phyloP scores from a whole-genome alignment of 2,113 vertebrate species.

The Monarcha castaneiventris region DNA sequence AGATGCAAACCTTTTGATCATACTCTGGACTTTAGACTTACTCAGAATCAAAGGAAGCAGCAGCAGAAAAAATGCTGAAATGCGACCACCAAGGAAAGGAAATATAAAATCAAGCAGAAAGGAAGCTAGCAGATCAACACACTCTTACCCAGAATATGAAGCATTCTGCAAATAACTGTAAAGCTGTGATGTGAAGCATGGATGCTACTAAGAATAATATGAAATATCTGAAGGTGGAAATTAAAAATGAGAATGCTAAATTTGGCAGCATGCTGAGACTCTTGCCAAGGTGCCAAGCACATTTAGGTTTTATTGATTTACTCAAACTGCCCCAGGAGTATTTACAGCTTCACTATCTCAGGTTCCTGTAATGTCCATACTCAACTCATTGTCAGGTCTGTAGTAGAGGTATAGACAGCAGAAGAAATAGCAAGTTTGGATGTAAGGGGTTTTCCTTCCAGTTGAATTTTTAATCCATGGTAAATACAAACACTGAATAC shows the following conservation, averaged over 20 bases:
- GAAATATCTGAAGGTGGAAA: background rate
- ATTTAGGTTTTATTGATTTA: background rate
- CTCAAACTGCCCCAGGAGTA: background rate
- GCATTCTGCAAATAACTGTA: background rate
- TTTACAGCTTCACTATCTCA: background rate
- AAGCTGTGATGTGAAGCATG: background rate
- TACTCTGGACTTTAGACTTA: background rate
- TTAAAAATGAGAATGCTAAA: background rate
- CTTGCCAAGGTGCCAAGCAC: background rate
- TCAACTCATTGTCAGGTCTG: background rate
- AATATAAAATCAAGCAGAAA: background rate
- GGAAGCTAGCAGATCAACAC: background rate
- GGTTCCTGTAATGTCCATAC: background rate
- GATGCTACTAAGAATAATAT: background rate
- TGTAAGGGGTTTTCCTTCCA: background rate
- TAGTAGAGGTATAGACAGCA: background rate
- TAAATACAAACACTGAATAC: background rate
- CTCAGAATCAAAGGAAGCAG: background rate
- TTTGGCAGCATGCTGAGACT: background rate
- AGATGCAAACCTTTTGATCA: background rate
- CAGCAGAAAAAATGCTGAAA: background rate
- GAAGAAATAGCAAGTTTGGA: background rate
- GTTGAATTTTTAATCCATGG: fast-evolving
- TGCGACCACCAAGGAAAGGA: background rate
- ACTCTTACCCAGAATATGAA: background rate